Evolutionary conservation across 2,113 vertebrate species (phyloP), one percentile per base, ranked within the genome.

Genomic region (Nycticebus coucang): DNA sequence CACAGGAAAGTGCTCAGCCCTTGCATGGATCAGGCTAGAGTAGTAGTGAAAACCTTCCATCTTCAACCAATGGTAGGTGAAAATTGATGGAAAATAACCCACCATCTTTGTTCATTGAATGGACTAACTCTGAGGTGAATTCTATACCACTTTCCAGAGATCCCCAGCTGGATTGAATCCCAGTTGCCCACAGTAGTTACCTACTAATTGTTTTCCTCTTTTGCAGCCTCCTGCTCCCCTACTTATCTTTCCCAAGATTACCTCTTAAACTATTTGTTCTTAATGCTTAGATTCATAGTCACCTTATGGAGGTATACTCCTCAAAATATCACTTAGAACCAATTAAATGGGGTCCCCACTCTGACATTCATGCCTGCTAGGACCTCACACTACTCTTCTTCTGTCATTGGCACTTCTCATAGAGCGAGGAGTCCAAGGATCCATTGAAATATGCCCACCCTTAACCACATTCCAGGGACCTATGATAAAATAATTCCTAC

Each of bases 241-340:
- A 69, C 26, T 24, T 74, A 37, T 2, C 2, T 28, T 92, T 74
- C n/a, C 68, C 59, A 45, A 18, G 35, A 66, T 22, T 41, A 74
- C 10, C n/a, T 93, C 50, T 96, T 11, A 92, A 81, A 89, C 26
- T 86, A 89, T 33, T 79, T 28, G 28, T 55, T 78, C 68, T 92
- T 33, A 79, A 79, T 55, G 33, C 68, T 13, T 79, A n/a, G 8
- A 35, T 37, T 95, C n/a, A 91, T 69, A 24, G n/a, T 88, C 24
- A 91, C 22, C 22, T 87, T 37, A 50, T 55, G 68, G 71, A 64
- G 21, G 26, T n/a, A 55, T 41, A 53, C 41, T 87, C 28, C 24
- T 2, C 68, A 60, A 86, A 21, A 74, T 4, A 79, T 2, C 26
- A 13, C 19, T 88, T 28, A 94, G 55, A 92, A 64, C 62, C 24